Base-by-base conservation (phyloP, 2,888 invertebrate species). In the Heliothis peltigera region DNA sequence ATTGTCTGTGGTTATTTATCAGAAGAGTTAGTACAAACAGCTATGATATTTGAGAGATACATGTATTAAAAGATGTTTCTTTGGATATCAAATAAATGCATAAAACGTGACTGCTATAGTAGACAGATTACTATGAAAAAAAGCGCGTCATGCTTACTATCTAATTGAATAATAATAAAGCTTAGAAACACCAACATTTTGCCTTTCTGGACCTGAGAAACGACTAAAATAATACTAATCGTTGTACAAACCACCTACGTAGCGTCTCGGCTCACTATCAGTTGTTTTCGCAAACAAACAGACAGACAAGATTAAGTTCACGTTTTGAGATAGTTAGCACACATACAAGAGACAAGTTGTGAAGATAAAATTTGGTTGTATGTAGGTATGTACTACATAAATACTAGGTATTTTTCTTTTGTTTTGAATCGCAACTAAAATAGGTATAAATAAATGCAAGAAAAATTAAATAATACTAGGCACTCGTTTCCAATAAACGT, bases 241-340 rank as follows among this genome's bases (percentile, higher is more conserved):
- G 21, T 42, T 75, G n/a, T 49, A 75, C 75, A 72, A 75, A 77
- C 78, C 49, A 44, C 62, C 58, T 49, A 70, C 67, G 52, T 59
- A 47, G 17, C 28, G 56, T 66, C 55, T 53, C 42, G 15, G 12
- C 44, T 61, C 44, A 48, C 54, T 78, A 75, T 78, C 73, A 61
- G 61, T 65, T 51, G 64, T 65, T 65, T 65, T 67, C 49, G 49
- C 63, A 56, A 78, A 75, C 75, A 72, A 62, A 69, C 57, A 65
- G 66, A 75, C 70, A 70, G 77, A 74, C 77, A 54, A 77, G 77
- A 77, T 77, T 68, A 67, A 25, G 39, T 64, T 60, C 55, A 67
- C 72, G 72, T 64, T 76, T 63, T 52, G 54, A 70, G 77, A 77
- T 74, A 68, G 48, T 43, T 68, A 21, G 57, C 75, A 63, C 55